phyloP scores from a whole-genome alignment of 2,888 invertebrate species.

The Epistrophe grossulariae region DNA sequence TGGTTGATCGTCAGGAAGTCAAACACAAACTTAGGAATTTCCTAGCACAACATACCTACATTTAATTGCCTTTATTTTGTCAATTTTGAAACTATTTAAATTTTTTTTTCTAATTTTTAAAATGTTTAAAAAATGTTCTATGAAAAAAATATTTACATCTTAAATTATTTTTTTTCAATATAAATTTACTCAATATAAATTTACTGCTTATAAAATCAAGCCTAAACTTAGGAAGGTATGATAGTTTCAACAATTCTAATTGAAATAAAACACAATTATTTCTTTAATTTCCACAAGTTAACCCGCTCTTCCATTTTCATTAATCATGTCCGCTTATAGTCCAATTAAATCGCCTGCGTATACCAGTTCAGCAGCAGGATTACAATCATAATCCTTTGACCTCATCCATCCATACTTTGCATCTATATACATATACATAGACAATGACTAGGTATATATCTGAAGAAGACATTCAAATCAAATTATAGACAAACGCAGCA shows the following conservation, averaged over 20 bases:
- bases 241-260: background rate
- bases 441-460: constrained; percentile 6
- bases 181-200: no score
- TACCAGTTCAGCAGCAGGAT: constrained; percentile 17
- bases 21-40: background rate
- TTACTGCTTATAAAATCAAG: no score
- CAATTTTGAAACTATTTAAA: background rate
- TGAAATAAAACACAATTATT: constrained; percentile 32
- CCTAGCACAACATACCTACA: background rate
- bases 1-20: background rate
- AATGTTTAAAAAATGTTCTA: no score
- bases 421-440: constrained; percentile 1
- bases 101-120: no score
- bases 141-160: no score
- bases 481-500: constrained; percentile 31
- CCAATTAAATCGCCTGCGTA: constrained; percentile 43
- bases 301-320: constrained; percentile 19
- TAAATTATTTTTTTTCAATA: no score
- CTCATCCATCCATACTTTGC: constrained; percentile 42
- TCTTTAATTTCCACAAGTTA: background rate
- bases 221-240: background rate
- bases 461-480: constrained; percentile 55
- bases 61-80: background rate
- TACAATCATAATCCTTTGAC: constrained; percentile 59
- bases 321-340: constrained; percentile 57